Base-by-base conservation (phyloP, 2,113 vertebrate species). In the Mesoclemmys tuberculata region DNA sequence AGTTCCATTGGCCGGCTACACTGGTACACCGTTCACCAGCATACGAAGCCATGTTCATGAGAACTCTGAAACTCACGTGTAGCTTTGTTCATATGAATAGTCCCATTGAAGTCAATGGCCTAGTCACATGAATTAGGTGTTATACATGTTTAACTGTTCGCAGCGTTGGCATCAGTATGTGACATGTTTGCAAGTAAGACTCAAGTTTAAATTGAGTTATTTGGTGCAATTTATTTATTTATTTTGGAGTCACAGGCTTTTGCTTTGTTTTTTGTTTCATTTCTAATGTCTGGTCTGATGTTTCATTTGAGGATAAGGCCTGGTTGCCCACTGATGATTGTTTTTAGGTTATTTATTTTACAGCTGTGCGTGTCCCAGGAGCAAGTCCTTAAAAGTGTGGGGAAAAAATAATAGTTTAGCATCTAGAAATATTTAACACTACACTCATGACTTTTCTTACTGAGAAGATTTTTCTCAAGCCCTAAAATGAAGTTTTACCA, bases 401-500 rank as follows among this genome's bases (percentile, higher is more conserved):
- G n/a, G n/a, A 31, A 51, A 35, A 68, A 35, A 94, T 80, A 96
- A 95, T 95, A 97, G 97, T 95, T 87, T 77, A 97, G 52, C 52
- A 54, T 55, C 8, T 9, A 97, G 97, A 95, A 89, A 88, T 95
- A 51, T 92, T 86, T 94, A 82, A 95, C 95, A 97, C 96, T 96
- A 77, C 74, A 91, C 24, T 29, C 68, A 90, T 94, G 88, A 92
- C 46, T 93, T 68, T 96, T 97, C 77, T 97, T 89, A 95, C 95
- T 83, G 61, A 86, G 96, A 97, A 90, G 93, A 51, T 84, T 84
- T 55, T 95, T 90, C 84, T 93, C 74, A 95, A 94, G 94, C 93
- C 96, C 94, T 94, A 89, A 97, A 96, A 92, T 94, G 85, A 96
- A 91, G 77, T 85, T 96, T 97, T 94, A 90, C 90, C 94, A 95